Base-by-base conservation (phyloP, 2,888 invertebrate genomes). In the Chymomyza caudatula region DNA sequence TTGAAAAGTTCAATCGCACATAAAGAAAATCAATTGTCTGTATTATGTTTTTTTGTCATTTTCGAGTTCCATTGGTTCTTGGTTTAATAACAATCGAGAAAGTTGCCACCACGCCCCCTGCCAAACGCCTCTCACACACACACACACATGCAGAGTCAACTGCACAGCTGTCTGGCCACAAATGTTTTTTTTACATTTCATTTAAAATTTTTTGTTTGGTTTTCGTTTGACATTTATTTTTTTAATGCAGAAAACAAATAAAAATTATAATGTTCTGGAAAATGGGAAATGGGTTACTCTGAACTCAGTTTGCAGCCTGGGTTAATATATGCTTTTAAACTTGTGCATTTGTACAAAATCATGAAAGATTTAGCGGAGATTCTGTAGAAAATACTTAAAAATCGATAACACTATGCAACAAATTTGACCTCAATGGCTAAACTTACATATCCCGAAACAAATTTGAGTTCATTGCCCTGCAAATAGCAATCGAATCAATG, bases 241-340 rank as follows among this genome's bases (percentile, higher is more conserved):
- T 42, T 55, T 51, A 17, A 37, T 37, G 29, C 11, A 37, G 1
- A 55, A 13, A 2, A 25, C 5, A 15, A 37, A 19, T 67, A 51
- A 59, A 56, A 75, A 65, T 63, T 60, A 42, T 29, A 54, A 58
- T 65, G 42, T 43, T 60, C 65, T 76, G 69, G 73, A 76, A 73
- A 73, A 73, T 61, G 75, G 64, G 44, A 73, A 73, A 73, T 61
- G 75, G 64, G 44, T 56, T 59, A 53, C 62, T 43, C 51, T 60
- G 57, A 37, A 11, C 11, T 11, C 2, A 37, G 29, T 37, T 61
- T 67, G 29, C 60, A 63, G 42, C 13, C n/a, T n/a, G n/a, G n/a
- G n/a, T n/a, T n/a, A n/a, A n/a, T n/a, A n/a, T n/a, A n/a, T n/a
- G n/a, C n/a, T n/a, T n/a, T n/a, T n/a, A n/a, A n/a, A n/a, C n/a